Evolutionary conservation across 2,797 vertebrate genomes (phyloP).

Genomic region (Sandelia bainsii): DNA sequence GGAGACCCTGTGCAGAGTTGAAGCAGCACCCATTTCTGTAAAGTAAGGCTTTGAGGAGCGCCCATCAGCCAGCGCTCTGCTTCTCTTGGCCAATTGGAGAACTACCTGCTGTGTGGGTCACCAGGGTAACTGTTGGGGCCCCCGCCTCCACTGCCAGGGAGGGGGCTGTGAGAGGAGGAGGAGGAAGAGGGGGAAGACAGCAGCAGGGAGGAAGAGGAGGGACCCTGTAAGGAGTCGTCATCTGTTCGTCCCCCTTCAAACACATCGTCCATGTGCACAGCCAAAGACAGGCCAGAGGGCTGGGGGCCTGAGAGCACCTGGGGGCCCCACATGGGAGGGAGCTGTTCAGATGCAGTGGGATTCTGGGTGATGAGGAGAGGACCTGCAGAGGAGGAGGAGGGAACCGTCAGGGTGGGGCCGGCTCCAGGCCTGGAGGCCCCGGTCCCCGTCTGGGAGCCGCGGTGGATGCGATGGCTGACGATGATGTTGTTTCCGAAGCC

Average conservation of each 20-base stretch:
- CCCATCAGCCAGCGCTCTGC: slow-evolving; percentile 9
- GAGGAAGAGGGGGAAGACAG: slow-evolving; percentile 66
- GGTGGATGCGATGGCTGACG: slow-evolving; percentile 97
- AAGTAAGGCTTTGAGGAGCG: slow-evolving; percentile 75
- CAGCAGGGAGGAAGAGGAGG: slow-evolving; percentile 68
- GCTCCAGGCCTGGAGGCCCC: slow-evolving; percentile 76
- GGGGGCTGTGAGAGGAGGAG: slow-evolving; percentile 63
- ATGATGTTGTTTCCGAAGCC: slow-evolving; percentile 99
- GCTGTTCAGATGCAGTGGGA: slow-evolving; percentile 27
- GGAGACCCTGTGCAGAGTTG: slow-evolving; percentile 58
- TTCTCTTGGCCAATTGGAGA: slow-evolving; percentile 26
- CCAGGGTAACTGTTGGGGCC: slow-evolving; percentile 69
- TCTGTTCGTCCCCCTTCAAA: slow-evolving; percentile 64
- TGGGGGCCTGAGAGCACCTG: slow-evolving; percentile 27
- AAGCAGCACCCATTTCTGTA: slow-evolving; percentile 77
- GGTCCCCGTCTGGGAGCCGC: slow-evolving; percentile 93
- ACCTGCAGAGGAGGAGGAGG: slow-evolving; percentile 76
- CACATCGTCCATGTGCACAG: slow-evolving; percentile 69
- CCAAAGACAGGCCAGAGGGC: slow-evolving; percentile 34
- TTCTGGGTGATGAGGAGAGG: slow-evolving; percentile 28
- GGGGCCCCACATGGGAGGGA: slow-evolving; percentile 46
- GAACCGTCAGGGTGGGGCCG: slow-evolving; percentile 40
- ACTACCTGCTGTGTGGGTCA: slow-evolving; percentile 86
- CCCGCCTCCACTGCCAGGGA: slow-evolving; percentile 38
- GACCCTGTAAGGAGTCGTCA: slow-evolving; percentile 60